A percentile compares a stretch with the other conserved stretches of the same genome.
Conservation (phyloP, 1,140 invertebrate genomes). For the Oryctes rhinoceros region DNA sequence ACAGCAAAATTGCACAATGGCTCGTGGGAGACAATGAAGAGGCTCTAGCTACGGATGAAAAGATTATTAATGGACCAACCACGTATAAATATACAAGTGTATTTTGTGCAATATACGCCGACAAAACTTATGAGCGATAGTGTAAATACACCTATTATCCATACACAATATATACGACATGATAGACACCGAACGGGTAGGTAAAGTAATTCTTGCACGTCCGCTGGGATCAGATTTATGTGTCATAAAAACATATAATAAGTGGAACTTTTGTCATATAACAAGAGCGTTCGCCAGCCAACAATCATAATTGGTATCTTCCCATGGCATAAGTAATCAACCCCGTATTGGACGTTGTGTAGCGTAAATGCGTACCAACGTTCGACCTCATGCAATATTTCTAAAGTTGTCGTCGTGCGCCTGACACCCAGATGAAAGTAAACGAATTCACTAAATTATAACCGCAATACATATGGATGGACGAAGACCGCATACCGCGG, state of each 20-base stretch:
- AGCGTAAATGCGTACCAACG: not conserved
- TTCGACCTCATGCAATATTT: not conserved
- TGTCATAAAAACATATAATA: conserved; percentile 42
- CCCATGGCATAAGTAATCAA: conserved; percentile 41
- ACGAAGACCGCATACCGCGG: not conserved
- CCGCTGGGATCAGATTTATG: conserved; percentile 29
- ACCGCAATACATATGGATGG: conserved; percentile 15
- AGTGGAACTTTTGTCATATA: conserved; percentile 41
- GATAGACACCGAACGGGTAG: conserved; percentile 25
- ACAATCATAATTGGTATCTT: conserved; percentile 43
- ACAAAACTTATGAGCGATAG: not conserved
- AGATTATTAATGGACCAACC: too few relatives aligned
- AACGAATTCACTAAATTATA: conserved; percentile 19
- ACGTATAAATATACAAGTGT: too few relatives aligned
- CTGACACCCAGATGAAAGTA: conserved; percentile 8
- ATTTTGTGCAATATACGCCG: too few relatives aligned
- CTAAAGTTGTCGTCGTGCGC: conserved; percentile 2
- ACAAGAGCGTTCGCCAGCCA: conserved; percentile 7
- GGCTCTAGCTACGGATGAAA: too few relatives aligned
- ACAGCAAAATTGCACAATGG: too few relatives aligned
- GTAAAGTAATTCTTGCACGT: conserved; percentile 40
- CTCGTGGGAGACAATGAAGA: too few relatives aligned
- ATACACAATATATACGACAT: conserved; percentile 12
- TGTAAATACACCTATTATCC: not conserved
- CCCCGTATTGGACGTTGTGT: conserved; percentile 38